phyloP scores from a whole-genome alignment of 2,888 invertebrate species.

The Cerastis leucographa region DNA sequence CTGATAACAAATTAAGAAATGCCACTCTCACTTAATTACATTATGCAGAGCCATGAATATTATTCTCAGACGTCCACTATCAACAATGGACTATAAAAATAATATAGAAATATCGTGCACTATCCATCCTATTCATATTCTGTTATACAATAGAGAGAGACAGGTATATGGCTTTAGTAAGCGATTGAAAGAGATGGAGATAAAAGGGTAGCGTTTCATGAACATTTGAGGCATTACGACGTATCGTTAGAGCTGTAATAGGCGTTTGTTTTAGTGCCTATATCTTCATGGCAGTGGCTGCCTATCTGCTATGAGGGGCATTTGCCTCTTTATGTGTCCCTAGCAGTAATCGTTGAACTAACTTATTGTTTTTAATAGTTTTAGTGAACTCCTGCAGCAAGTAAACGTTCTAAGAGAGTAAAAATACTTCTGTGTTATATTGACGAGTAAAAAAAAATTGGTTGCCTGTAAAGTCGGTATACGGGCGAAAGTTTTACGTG shows the following conservation, averaged over 20 bases:
- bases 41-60: conserved; percentile 33
- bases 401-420: neutral
- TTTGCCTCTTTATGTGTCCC: conserved; percentile 48
- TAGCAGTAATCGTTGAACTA: conserved; percentile 36
- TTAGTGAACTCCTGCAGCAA: neutral
- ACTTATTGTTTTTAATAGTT: conserved; percentile 1
- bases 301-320: conserved; percentile 51
- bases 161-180: conserved; percentile 30
- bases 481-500: too few relatives aligned
- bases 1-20: neutral
- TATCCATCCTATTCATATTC: conserved; percentile 68
- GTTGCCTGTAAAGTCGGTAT: too few relatives aligned
- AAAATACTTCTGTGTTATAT: neutral
- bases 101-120: conserved; percentile 59
- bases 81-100: conserved; percentile 63
- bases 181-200: conserved; percentile 50
- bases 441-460: neutral
- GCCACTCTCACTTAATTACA: conserved; percentile 12
- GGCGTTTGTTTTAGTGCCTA: conserved; percentile 67
- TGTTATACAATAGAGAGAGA: conserved; percentile 53
- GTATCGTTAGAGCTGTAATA: conserved; percentile 68
- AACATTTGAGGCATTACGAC: conserved; percentile 66
- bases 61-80: conserved; percentile 38
- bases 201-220: conserved; percentile 64
- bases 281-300: conserved; percentile 56